phyloP scores from a whole-genome alignment of 2,797 vertebrate genomes.

The Sarcophilus harrisii region DNA sequence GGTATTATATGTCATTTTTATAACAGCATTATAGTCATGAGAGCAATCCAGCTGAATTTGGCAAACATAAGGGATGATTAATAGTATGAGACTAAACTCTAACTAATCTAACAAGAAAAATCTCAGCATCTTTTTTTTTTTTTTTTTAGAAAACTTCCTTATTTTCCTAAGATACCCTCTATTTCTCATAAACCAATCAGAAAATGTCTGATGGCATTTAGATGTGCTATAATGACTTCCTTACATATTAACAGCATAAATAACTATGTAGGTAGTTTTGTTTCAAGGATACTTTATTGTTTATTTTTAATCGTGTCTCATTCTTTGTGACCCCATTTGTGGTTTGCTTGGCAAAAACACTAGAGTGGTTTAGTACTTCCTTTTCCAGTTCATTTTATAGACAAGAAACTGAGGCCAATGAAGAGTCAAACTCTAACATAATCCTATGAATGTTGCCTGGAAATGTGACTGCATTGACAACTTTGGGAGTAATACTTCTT shows the following conservation, averaged over 20 bases:
- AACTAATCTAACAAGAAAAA: constrained; percentile 14
- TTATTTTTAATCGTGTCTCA: not conserved
- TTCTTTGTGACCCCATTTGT: not conserved
- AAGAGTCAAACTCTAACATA: too few species aligned
- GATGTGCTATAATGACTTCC: constrained; percentile 10
- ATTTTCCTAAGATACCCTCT: constrained; percentile 8
- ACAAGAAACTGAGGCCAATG: not conserved
- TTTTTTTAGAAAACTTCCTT: constrained; percentile 11
- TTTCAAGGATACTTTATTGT: not conserved
- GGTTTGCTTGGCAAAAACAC: not conserved
- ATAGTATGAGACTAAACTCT: constrained; percentile 7
- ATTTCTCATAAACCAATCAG: constrained; percentile 31
- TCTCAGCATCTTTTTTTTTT: not conserved
- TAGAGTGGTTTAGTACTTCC: not conserved
- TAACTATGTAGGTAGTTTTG: not conserved
- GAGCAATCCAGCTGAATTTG: constrained; percentile 6
- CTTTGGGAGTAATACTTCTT: not conserved
- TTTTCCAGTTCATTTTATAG: not conserved
- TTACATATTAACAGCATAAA: constrained; percentile 50
- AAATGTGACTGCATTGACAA: not conserved
- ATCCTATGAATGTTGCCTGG: not conserved
- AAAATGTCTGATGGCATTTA: constrained; percentile 38
- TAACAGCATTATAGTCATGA: not conserved
- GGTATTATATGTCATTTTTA: constrained; percentile 9
- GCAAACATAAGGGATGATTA: not conserved